Evolutionary conservation across 2,888 invertebrate genomes (phyloP), one percentile per base, ranked within the genome.

Genomic region (Oxyteleia sp.): DNA sequence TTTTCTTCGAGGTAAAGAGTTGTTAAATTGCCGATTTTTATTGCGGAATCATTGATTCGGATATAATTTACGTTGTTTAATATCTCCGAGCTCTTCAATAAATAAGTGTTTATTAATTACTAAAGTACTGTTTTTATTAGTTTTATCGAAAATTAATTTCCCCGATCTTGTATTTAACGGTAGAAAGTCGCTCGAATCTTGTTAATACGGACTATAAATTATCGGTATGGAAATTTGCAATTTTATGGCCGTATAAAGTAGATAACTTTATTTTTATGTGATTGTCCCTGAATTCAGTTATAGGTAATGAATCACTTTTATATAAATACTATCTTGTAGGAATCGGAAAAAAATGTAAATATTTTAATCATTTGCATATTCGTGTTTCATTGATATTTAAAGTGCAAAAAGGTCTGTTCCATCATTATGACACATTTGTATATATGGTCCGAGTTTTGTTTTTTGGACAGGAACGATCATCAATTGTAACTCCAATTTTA

Each of bases 221-320:
- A 74, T 55, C 11, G 0, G 20, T 64, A 74, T 74, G 74, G 55
- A 74, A 63, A 74, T 74, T 55, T 45, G n/a, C 43, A 53, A 72
- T 43, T 74, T 74, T 63, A 74, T 74, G 32, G 45, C 23, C 35
- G 11, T 35, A 55, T 64, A 63, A 74, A 74, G 18, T 45, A 47
- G 53, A 64, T 63, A 74, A 47, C 16, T 74, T 74, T 63, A 74
- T 72, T 74, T 74, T 63, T 63, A 63, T 41, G 20, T 41, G 72
- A 74, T 53, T 51, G 72, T 63, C 72, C 72, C 53, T 74, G 72
- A 74, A 53, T 74, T 74, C 45, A 63, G 51, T 53, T 53, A 15
- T 43, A 53, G 29, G 23, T 45, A 74, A 63, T 63, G 51, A 74
- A 74, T 74, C 72, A 74, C 63, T 51, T 63, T 63, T 7, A 32